A percentile compares a stretch with the other conserved stretches of the same genome.
These are phyloP conservation scores for Catocala nupta DNA, from an alignment of 2,888 invertebrate species.

Conservation along the genomic window DNA sequence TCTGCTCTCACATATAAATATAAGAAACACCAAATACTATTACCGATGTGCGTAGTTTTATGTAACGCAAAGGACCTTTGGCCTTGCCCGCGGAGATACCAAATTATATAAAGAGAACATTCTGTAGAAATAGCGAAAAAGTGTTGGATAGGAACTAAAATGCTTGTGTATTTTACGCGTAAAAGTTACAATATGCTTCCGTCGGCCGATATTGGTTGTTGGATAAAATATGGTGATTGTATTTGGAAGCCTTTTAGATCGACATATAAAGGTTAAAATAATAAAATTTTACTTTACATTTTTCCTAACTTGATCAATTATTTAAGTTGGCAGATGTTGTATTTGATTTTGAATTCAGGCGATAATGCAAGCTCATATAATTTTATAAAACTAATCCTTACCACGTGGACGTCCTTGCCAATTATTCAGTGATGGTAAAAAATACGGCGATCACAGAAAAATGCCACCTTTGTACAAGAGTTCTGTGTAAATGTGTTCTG, in stretches of 20 bases:
- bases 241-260: neutral
- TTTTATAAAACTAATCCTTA: too few species aligned
- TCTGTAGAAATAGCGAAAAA: conserved; percentile 25
- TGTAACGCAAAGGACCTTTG: conserved; percentile 40
- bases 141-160: conserved; percentile 36
- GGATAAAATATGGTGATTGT: conserved; percentile 8
- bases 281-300: too few species aligned
- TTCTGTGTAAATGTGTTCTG: too few species aligned
- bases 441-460: too few species aligned
- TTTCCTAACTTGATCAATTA: too few species aligned
- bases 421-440: too few species aligned
- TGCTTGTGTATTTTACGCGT: conserved; percentile 33
- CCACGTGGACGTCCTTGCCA: too few species aligned
- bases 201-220: conserved; percentile 22
- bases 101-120: conserved; percentile 35
- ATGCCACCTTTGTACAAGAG: too few species aligned
- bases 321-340: too few species aligned
- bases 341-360: too few species aligned
- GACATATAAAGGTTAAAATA: neutral
- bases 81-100: conserved; percentile 36
- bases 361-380: too few species aligned
- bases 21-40: conserved; percentile 42
- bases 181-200: conserved; percentile 19
- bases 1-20: conserved; percentile 32
- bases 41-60: conserved; percentile 39